A percentile compares a stretch with the other conserved stretches of the same genome.
Evolutionary conservation across 2,888 invertebrate species (phyloP).

Genomic region (Penaeus monodon): DNA sequence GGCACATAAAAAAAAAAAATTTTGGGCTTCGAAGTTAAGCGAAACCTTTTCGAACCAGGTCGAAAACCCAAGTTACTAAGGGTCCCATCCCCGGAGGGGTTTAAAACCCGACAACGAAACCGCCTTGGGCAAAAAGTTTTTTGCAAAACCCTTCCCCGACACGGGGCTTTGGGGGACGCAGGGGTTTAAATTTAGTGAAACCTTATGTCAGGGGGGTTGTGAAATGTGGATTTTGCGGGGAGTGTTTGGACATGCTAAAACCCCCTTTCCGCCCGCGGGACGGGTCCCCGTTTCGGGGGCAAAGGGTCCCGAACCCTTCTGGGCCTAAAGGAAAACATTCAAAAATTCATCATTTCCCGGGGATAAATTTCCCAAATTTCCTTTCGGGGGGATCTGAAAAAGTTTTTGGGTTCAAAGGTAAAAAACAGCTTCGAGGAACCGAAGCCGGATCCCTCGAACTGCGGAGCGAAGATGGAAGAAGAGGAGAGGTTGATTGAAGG

Average conservation of each 20-base stretch:
- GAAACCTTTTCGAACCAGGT: no score
- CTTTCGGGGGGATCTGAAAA: conserved; percentile 30
- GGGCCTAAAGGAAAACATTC: conserved; percentile 32
- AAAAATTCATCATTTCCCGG: conserved; percentile 23
- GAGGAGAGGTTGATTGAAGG: conserved; percentile 20
- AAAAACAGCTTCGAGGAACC: conserved; percentile 37
- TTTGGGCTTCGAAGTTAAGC: no score
- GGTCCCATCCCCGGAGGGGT: background rate
- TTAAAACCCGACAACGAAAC: background rate
- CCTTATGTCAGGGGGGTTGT: conserved; percentile 25
- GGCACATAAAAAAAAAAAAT: no score
- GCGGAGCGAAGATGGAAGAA: background rate
- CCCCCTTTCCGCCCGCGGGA: background rate
- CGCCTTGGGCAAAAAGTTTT: background rate
- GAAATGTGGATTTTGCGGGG: conserved; percentile 43
- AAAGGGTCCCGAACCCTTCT: conserved; percentile 21
- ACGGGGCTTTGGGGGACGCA: conserved; percentile 14
- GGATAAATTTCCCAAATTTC: conserved; percentile 19
- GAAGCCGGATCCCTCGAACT: conserved; percentile 15
- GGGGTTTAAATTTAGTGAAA: conserved; percentile 18
- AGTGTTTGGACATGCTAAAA: conserved; percentile 12
- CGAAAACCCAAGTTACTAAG: background rate
- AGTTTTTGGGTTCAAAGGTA: conserved; percentile 29
- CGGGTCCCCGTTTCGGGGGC: conserved; percentile 17
- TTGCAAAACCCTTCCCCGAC: background rate